Evolutionary conservation across 2,113 vertebrate species (phyloP).

Genomic region (Etia nguti): DNA sequence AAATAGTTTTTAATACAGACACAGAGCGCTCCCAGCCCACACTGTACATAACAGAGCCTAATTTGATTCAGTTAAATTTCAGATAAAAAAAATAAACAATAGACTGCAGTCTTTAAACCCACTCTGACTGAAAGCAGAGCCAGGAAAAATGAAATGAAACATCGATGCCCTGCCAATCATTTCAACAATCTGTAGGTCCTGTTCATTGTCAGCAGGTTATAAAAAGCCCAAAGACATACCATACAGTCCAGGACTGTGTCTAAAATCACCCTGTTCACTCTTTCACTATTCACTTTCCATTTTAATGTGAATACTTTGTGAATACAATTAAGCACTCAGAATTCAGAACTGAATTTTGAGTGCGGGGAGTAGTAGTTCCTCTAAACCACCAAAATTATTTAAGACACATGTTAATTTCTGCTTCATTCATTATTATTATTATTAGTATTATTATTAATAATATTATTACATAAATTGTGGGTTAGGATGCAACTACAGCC

Average conservation of each 20-base stretch:
- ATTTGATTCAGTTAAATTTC: background rate
- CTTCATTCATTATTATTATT: background rate
- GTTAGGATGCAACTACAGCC: background rate
- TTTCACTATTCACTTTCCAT: background rate
- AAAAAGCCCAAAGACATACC: background rate
- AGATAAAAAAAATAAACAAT: background rate
- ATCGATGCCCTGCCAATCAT: background rate
- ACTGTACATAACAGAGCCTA: background rate
- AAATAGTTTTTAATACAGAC: constrained; percentile 7
- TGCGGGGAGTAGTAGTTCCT: background rate
- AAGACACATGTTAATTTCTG: background rate
- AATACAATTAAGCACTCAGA: background rate
- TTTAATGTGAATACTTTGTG: background rate
- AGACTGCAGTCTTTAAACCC: background rate
- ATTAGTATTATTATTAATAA: background rate
- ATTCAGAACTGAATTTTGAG: background rate
- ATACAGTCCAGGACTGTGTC: background rate
- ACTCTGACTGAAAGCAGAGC: background rate
- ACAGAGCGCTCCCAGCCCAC: background rate
- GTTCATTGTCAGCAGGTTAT: background rate
- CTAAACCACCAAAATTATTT: background rate
- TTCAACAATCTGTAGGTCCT: background rate
- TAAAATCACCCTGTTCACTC: background rate
- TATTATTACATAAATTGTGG: background rate
- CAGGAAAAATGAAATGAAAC: background rate